Base-by-base conservation (phyloP, 2,888 invertebrate species). In the Lysandra coridon region DNA sequence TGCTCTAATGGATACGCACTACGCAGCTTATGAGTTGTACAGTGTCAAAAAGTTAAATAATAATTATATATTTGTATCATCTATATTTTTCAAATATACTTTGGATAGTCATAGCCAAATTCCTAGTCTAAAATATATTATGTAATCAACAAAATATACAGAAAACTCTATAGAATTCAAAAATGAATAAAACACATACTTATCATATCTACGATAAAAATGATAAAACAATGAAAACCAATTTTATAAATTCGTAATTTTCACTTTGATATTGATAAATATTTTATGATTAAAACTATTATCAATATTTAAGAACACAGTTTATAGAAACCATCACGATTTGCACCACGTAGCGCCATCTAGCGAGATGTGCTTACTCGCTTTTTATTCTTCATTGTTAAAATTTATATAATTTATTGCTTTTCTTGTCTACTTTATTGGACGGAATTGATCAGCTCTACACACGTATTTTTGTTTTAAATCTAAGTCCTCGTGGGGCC, bases 81-180 rank as follows among this genome's bases (percentile, higher is more conserved):
- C 12, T 30, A 82, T 79, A 82, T 79, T 73, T 76, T 81, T 82
- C 82, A 84, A 53, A 57, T 76, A 76, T 33, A 86, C 92, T 93
- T 93, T 92, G 92, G 93, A 90, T 87, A 85, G 85, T 92, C 93
- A 93, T 93, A 93, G 93, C 93, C 93, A 87, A 86, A 80, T 83
- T 84, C 83, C 85, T 84, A 88, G 85, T 86, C 89, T 91, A 91
- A 88, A 86, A 23, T 23, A 23, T 89, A 91, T 89, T 89, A 91
- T 91, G 90, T 91, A 90, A 91, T 86, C 84, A 86, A 82, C 88
- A 90, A 91, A 91, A 90, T 90, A 90, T 87, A 89, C 30, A 75
- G 49, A 75, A 75, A 44, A 23, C 23, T 49, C 5, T 75, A 49
- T 12, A 75, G 33, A 23, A 57, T 69, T 69, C 17, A 69, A 33